Base-by-base conservation (phyloP, 92 coral and sea anemone species). In the Pocillopora grandis region DNA sequence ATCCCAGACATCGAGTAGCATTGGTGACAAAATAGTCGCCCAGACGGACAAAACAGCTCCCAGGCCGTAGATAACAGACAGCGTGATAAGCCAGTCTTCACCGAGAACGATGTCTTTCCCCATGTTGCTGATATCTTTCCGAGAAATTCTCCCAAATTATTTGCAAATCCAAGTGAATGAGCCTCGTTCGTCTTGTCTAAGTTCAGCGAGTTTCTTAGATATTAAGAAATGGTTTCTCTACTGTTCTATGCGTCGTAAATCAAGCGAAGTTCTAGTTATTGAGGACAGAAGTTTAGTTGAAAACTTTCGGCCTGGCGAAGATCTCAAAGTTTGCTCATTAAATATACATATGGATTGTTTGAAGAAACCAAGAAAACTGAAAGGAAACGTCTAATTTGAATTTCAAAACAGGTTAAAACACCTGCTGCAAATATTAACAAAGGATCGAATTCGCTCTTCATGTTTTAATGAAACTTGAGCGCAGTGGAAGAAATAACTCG, bases 21-120 rank as follows among this genome's bases (percentile, higher is more conserved):
- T 89, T 14, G 99, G 99, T 12, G 98, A 96, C 42, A 96, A 91
- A 23, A 96, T 61, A 23, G 98, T 90, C 2, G 93, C 93, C 99
- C 99, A 96, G 49, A 96, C 90, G 10, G 99, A 96, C 49, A 90
- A 80, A 8, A 96, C 93, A 14, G 98, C 95, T 16, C 95, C 99
- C 27, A 96, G 65, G 42, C 99, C 99, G 75, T 96, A 96, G 11
- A 96, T 86, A 19, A 96, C 99, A 18, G 99, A 96, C 1, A 96
- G 88, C 0, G 99, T 94, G 48, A 96, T 94, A 17, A 96, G 90
- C 99, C 99, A 96, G 92, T 96, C 98, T 93, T 96, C 98, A 9
- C 98, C 98, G 31, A 96, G 93, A 27, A 95, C 95, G 16, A 94
- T 94, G 65, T 90, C 95, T 68, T 84, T 77, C 66, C 88, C 88